phyloP scores from a whole-genome alignment of 2,113 vertebrate genomes.

The Chaetodon trifascialis region DNA sequence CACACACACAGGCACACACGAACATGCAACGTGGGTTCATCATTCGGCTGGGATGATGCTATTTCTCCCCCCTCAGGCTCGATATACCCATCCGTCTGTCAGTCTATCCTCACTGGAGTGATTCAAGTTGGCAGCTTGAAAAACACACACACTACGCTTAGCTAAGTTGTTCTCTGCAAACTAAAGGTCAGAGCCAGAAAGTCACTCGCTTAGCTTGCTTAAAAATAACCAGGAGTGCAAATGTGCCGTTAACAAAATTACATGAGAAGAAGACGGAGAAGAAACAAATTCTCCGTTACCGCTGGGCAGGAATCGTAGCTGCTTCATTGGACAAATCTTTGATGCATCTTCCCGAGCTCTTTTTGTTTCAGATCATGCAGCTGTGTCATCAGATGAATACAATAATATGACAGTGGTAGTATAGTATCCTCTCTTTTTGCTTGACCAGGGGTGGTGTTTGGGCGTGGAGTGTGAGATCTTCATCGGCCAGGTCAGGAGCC shows the following conservation, averaged over 20 bases:
- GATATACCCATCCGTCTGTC: slow-evolving; percentile 76
- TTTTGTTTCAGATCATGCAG: neutral
- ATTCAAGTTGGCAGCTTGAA: slow-evolving; percentile 70
- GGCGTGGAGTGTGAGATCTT: neutral
- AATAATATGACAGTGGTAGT: neutral
- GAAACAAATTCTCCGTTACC: neutral
- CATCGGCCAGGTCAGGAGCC: neutral
- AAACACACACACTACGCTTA: slow-evolving; percentile 65
- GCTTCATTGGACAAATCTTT: neutral
- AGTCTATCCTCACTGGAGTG: slow-evolving; percentile 65
- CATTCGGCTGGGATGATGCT: slow-evolving; percentile 67
- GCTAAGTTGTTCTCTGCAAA: slow-evolving; percentile 67
- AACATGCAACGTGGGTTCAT: slow-evolving; percentile 45
- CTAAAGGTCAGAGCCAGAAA: slow-evolving; percentile 73
- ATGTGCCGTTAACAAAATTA: slow-evolving; percentile 11
- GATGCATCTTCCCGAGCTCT: neutral
- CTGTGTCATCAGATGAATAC: neutral
- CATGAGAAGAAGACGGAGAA: neutral
- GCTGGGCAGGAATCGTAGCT: neutral
- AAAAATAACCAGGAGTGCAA: slow-evolving; percentile 45
- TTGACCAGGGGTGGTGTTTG: neutral
- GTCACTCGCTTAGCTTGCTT: slow-evolving; percentile 27
- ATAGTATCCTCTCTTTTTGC: neutral
- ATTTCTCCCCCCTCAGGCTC: slow-evolving; percentile 67
- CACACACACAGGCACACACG: slow-evolving; percentile 9